Evolutionary conservation across 2,888 invertebrate species (phyloP), one percentile per base, ranked within the genome.

Genomic region (Baccha elongata): DNA sequence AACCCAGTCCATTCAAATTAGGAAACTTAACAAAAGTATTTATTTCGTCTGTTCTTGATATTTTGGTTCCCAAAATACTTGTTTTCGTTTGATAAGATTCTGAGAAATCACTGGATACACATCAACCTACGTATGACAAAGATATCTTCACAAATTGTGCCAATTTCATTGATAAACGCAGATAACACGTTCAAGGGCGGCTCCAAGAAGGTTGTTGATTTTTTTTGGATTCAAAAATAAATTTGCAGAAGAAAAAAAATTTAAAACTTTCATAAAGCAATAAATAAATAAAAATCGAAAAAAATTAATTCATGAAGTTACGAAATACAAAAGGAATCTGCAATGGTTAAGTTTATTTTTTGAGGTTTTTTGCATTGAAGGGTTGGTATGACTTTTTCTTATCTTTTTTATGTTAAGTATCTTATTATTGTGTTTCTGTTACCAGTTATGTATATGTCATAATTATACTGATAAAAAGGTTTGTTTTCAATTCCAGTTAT

Each of bases 81-180:
- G 21, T 46, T 46, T 46, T 21, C 46, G 10, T 21, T n/a, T 21
- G 46, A 46, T 46, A 46, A 46, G 21, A 1, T 46, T 46, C 46
- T n/a, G 3, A 40, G 37, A 13, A 37, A 40, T 32, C 8, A 8
- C 3, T 32, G 3, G 8, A 3, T 3, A 40, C 3, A 40, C n/a
- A 40, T 13, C 13, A 40, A 13, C 6, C 13, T n/a, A n/a, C n/a
- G n/a, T n/a, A 13, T 13, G 2, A 8, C 2, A 6, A 32, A 7
- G 37, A 40, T 13, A 40, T 40, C 1, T 3, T 13, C 37, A 1
- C 37, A 3, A 40, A n/a, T 40, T 40, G 7, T 40, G 13, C 37
- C 37, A 40, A 40, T 13, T 13, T 40, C 5, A 11, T 23, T 23
- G 23, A 23, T 4, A 23, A 5, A 23, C 4, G 8, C 5, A 32